Base-by-base conservation (phyloP, 2,888 invertebrate genomes). In the Lasioglossum figueresi region DNA sequence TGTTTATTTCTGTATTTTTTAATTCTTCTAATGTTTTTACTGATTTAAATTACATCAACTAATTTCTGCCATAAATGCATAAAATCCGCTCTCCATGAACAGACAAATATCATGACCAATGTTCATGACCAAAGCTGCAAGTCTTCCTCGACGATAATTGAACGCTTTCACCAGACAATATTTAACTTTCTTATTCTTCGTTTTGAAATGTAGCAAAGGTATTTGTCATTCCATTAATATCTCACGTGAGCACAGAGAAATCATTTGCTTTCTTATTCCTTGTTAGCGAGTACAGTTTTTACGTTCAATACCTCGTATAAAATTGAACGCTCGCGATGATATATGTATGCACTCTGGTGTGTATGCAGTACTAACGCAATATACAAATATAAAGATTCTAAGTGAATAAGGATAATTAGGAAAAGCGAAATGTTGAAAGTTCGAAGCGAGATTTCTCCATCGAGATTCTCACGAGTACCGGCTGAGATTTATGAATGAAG, bases 391-490 rank as follows among this genome's bases (percentile, higher is more conserved):
- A 70, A 70, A n/a, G 70, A 70, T 37, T n/a, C n/a, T 23, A 40
- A 70, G 40, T 40, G 70, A 70, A 70, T n/a, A 37, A 5, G 70
- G 34, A 70, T 37, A 70, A 70, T 70, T 70, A 70, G 70, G 40
- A 70, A 70, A 70, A 70, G 70, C 70, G 70, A 70, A 70, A 40
- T 37, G 37, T n/a, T 70, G 48, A 79, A 80, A 80, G 27, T 80
- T 73, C 52, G 63, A 80, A 73, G 52, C 43, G 52, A 81, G 82
- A 81, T 82, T 82, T 82, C 82, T 82, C 73, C 82, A 48, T 19
- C 23, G 72, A 31, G 81, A 66, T 82, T 73, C 81, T 68, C 81
- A 68, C 52, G 43, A 31, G 73, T 40, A 52, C 72, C 34, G 73
- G 43, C 14, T n/a, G 63, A 73, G 73, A 48, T 68, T 73, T 73